Base-by-base conservation (phyloP, 2,888 invertebrate genomes). In the Copidosoma aretas region DNA sequence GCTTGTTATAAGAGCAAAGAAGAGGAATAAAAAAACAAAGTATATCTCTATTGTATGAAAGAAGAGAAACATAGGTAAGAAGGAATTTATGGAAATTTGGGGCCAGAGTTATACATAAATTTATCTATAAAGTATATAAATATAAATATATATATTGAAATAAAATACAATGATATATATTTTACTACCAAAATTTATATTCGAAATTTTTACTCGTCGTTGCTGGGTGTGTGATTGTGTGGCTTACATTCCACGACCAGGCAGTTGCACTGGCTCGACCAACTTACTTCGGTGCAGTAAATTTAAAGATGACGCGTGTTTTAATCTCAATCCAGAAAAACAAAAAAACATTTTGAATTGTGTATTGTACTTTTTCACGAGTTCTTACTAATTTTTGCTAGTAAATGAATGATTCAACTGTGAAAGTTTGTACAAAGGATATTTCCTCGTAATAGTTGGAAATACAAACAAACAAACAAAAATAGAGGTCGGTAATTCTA, bases 101-200 rank as follows among this genome's bases (percentile, higher is more conserved):
- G 72, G 72, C 70, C 72, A 72, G 68, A 72, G 67, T 70, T 68
- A 72, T 68, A 72, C 62, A 68, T 72, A 65, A 79, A 80, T 77
- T 78, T 78, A 80, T 80, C 80, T 76, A 79, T 77, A 76, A 76
- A 77, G 14, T 14, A 41, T 14, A 41, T 10, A 41, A 41, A 41
- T 67, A 75, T 67, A 74, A 71, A 74, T 71, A 75, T 71, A 75
- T 71, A 74, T 74, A 75, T 73, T 76, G 69, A 77, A 68, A 78
- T 76, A 78, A 77, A 81, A 46, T 46, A 46, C 43, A 46, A 46
- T 14, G 43, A 46, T 46, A 71, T 81, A 81, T 82, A 79, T 82
- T 83, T 82, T 81, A 82, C 76, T 81, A 82, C 79, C 79, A 81
- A 83, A 82, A 83, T 82, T 82, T 82, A 82, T 82, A 83, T 79